phyloP scores from a whole-genome alignment of 2,113 vertebrate genomes.

The Cichladusa arquata region DNA sequence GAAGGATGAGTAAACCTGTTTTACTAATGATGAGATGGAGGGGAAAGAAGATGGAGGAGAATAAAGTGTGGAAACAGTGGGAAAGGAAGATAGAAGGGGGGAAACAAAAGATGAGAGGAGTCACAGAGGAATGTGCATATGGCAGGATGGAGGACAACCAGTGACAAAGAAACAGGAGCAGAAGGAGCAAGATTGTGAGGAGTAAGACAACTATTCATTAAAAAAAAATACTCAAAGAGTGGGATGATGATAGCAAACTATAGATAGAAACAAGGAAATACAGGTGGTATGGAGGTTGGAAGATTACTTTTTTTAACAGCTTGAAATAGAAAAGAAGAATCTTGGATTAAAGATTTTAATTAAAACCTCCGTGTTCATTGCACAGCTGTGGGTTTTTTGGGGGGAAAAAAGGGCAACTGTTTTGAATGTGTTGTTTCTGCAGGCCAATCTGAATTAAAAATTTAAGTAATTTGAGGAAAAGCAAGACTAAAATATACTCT shows the following conservation, averaged over 20 bases:
- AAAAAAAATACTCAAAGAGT: background rate
- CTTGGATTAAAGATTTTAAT: background rate
- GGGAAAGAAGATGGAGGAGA: background rate
- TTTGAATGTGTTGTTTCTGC: background rate
- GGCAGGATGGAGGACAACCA: background rate
- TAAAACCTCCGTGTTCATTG: background rate
- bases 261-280: background rate
- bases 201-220: background rate
- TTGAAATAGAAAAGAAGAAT: background rate
- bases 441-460: conserved; percentile 20
- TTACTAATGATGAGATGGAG: background rate
- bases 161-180: background rate
- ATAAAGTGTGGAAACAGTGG: background rate
- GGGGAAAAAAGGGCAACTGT: background rate
- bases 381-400: background rate
- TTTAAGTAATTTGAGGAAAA: conserved; percentile 23
- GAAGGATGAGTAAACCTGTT: background rate
- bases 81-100: background rate
- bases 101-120: background rate
- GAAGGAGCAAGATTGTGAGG: background rate
- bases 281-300: background rate
- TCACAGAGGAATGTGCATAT: background rate
- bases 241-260: background rate
- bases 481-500: conserved; percentile 18
- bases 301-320: background rate